Conservation (phyloP, 2,797 vertebrate genomes). For the Danio kyathit region DNA sequence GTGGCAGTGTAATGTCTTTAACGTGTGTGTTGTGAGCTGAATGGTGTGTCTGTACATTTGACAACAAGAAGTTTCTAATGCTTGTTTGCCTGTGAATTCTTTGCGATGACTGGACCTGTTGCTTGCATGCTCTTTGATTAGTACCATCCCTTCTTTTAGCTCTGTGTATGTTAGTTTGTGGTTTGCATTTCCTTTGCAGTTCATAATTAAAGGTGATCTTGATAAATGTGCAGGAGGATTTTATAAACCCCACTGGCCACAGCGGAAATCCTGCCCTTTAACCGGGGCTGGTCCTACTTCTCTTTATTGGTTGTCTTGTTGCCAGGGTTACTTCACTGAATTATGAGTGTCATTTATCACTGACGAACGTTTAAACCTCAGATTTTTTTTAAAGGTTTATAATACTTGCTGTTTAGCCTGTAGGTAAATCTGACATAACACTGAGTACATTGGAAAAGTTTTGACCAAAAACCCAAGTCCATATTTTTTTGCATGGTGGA, state of each 20-base stretch:
- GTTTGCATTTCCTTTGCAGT: constrained; percentile 46
- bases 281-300: constrained; percentile 22
- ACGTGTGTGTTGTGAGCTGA: constrained; percentile 4
- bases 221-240: constrained; percentile 53
- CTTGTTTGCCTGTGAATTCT: constrained; percentile 33
- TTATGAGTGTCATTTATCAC: constrained; percentile 12
- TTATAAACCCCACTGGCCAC: constrained; percentile 45
- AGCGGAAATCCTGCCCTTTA: constrained; percentile 38
- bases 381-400: not conserved
- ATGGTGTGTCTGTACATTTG: constrained; percentile 15
- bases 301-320: constrained; percentile 35
- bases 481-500: constrained; percentile 12
- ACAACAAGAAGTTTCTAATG: not conserved
- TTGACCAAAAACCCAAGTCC: not conserved
- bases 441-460: not conserved
- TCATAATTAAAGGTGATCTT: constrained; percentile 58
- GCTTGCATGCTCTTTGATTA: constrained; percentile 51
- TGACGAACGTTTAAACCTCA: not conserved
- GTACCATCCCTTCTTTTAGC: constrained; percentile 32
- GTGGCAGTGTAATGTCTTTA: not conserved
- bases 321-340: constrained; percentile 23
- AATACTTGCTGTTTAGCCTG: not conserved
- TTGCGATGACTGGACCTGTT: constrained; percentile 23
- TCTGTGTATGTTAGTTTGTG: constrained; percentile 50
- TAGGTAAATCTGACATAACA: not conserved